phyloP scores from a whole-genome alignment of 1,140 invertebrate genomes.

The Penaeus indicus region DNA sequence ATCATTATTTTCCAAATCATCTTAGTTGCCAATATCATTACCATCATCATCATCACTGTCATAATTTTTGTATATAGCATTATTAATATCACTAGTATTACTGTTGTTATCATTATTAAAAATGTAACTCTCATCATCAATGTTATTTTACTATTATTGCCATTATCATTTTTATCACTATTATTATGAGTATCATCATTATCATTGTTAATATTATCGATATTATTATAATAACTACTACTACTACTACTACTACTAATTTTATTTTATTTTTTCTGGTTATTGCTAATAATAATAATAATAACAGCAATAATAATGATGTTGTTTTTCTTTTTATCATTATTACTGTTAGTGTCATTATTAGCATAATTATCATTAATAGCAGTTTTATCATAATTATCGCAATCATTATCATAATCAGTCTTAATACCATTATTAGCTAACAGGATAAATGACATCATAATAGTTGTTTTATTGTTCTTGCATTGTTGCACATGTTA shows the following conservation, averaged over 20 bases:
- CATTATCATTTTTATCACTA: background rate
- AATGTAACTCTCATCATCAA: background rate
- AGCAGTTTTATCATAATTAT: background rate
- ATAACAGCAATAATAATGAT: background rate
- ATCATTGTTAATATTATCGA: background rate
- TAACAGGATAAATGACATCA: too few species aligned
- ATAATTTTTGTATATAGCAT: background rate
- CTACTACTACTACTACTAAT: background rate
- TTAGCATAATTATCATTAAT: background rate
- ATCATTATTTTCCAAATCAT: background rate
- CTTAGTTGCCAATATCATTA: background rate
- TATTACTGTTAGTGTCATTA: conserved; percentile 6
- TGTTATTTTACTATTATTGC: background rate
- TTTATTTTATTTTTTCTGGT: background rate
- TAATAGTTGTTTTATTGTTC: too few species aligned
- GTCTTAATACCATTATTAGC: background rate
- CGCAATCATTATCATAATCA: conserved; percentile 1
- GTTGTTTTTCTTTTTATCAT: background rate
- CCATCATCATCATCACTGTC: background rate
- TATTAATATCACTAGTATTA: background rate
- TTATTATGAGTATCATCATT: background rate
- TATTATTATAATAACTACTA: conserved; percentile 14
- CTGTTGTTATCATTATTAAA: background rate
- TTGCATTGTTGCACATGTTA: too few species aligned
- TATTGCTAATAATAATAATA: background rate